Conservation (phyloP, 2,113 vertebrate species). For the Platichthys flesus region DNA sequence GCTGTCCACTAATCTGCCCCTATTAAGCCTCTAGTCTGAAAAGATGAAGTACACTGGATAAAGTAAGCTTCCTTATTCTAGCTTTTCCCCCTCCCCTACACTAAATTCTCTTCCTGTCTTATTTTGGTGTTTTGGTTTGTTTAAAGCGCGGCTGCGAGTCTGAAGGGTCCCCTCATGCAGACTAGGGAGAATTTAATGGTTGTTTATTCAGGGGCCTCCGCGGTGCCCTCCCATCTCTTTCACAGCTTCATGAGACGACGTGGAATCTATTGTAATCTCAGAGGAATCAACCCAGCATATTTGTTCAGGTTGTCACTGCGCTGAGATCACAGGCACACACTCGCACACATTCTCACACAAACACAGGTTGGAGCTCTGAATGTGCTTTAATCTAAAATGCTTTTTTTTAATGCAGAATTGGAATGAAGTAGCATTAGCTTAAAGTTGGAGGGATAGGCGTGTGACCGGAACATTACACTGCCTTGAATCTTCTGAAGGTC, state of each 20-base stretch:
- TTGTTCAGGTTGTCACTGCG: conserved; percentile 82
- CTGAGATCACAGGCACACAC: conserved; percentile 67
- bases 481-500: conserved; percentile 13
- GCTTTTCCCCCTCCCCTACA: conserved; percentile 6
- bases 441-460: conserved; percentile 1
- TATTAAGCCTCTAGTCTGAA: conserved; percentile 59
- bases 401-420: not conserved
- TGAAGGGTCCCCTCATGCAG: conserved; percentile 47
- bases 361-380: conserved; percentile 35
- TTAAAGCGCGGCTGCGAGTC: conserved; percentile 35
- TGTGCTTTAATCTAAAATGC: conserved; percentile 38
- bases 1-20: conserved; percentile 50
- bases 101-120: conserved; percentile 40
- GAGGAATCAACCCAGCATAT: conserved; percentile 83
- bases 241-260: conserved; percentile 79
- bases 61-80: conserved; percentile 47
- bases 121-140: conserved; percentile 51
- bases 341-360: conserved; percentile 71
- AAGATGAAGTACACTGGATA: conserved; percentile 66
- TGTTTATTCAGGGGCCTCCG: conserved; percentile 85
- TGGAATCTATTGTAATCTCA: conserved; percentile 83
- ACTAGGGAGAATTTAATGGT: conserved; percentile 79
- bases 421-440: not conserved
- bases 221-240: conserved; percentile 79
- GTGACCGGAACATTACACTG: conserved; percentile 20